phyloP scores from a whole-genome alignment of 1,140 invertebrate species.

The Panagrolaimus sp. region DNA sequence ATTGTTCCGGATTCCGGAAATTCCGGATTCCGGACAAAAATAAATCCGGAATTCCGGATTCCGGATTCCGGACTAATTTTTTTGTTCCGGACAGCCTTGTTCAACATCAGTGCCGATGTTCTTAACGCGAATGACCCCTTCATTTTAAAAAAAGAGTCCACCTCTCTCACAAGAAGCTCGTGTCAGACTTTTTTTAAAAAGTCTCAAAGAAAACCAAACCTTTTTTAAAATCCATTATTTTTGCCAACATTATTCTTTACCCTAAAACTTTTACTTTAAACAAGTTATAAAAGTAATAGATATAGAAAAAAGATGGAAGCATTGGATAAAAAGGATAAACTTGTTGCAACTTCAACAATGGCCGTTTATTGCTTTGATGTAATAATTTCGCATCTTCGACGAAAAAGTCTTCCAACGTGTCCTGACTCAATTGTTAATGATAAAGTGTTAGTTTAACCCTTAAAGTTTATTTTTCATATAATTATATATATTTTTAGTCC shows the following conservation, averaged over 20 bases:
- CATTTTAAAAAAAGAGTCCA: slow-evolving; percentile 69
- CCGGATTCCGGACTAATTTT: too few species aligned
- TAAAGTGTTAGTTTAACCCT: slow-evolving; percentile 38
- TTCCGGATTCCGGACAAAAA: too few species aligned
- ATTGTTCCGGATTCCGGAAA: too few species aligned
- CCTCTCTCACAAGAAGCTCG: slow-evolving; percentile 74
- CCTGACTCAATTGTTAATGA: slow-evolving; percentile 45
- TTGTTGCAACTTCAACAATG: slow-evolving; percentile 35
- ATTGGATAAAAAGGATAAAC: neutral
- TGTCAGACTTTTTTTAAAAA: slow-evolving; percentile 53
- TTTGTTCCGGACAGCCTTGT: slow-evolving; percentile 91
- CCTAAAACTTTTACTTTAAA: too few species aligned
- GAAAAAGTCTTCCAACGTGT: slow-evolving; percentile 27
- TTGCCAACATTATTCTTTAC: neutral
- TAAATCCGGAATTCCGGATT: too few species aligned
- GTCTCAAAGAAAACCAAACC: slow-evolving; percentile 78
- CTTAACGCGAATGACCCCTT: slow-evolving; percentile 43
- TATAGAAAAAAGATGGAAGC: too few species aligned
- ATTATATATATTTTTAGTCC: slow-evolving; percentile 58
- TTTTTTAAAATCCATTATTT: slow-evolving; percentile 54
- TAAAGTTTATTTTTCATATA: slow-evolving; percentile 4
- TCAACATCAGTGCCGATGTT: slow-evolving; percentile 61
- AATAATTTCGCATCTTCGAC: slow-evolving; percentile 33
- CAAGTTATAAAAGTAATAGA: too few species aligned
- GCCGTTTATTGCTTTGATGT: slow-evolving; percentile 53